A percentile compares a stretch with the other conserved stretches of the same genome.
These are phyloP conservation scores for Habrosyne pyritoides DNA, from an alignment of 2,888 invertebrate genomes.

Conservation along the genomic window DNA sequence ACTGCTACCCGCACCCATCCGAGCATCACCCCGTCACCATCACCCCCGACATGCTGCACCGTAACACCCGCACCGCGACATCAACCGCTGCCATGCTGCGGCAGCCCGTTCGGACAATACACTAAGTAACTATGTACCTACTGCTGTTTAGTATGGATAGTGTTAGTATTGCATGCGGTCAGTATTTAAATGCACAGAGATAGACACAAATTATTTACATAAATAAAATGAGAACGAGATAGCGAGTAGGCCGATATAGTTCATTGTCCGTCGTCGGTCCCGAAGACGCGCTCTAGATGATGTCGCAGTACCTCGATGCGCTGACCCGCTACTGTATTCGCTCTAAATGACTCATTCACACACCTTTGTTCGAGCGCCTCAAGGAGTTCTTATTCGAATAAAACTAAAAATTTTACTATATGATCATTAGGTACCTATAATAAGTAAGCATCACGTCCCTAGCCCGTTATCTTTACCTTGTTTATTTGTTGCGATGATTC, in stretches of 20 bases:
- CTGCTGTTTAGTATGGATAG: background rate
- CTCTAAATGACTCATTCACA: constrained; percentile 4
- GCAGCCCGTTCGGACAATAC: background rate
- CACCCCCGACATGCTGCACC: constrained; percentile 6
- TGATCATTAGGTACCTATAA: background rate
- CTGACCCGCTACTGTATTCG: constrained; percentile 27
- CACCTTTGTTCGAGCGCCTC: background rate
- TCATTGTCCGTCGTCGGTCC: constrained; percentile 14
- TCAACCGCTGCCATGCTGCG: background rate
- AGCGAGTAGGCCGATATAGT: constrained; percentile 18
- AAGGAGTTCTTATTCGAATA: background rate
- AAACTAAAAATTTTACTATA: background rate
- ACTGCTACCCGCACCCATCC: constrained; percentile 16
- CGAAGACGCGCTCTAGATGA: constrained; percentile 20
- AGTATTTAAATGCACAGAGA: background rate
- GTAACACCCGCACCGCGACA: background rate
- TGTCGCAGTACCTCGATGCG: constrained; percentile 12
- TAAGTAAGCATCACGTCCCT: background rate
- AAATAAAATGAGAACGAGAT: constrained; percentile 19
- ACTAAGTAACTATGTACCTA: too few relatives aligned
- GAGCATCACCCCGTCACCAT: constrained; percentile 6
- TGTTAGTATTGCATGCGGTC: constrained; percentile 4
- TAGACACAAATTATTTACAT: background rate
- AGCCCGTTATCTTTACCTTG: background rate
- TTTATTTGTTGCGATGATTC: constrained; percentile 18